Evolutionary conservation across 2,113 vertebrate species (phyloP).

Genomic region (Reinhardtius hippoglossoides): DNA sequence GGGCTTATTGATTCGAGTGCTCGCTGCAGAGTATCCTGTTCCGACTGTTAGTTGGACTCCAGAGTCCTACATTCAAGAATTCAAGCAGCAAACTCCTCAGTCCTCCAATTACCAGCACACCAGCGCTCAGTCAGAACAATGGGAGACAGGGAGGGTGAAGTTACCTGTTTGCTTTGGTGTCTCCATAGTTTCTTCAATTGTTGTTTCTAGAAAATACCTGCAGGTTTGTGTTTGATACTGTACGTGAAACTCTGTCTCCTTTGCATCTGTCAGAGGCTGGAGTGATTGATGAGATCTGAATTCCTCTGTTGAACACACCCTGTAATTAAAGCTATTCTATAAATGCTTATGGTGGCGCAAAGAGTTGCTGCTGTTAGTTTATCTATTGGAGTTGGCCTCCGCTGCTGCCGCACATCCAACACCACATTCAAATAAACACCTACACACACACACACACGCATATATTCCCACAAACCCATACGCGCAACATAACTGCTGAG

Average conservation of each 20-base stretch:
- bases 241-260: slow-evolving; percentile 11
- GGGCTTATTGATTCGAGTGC: slow-evolving; percentile 65
- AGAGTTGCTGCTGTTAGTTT: slow-evolving; percentile 27
- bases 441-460: slow-evolving; percentile 1
- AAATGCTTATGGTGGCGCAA: neutral
- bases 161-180: slow-evolving; percentile 22
- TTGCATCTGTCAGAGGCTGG: slow-evolving; percentile 35
- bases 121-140: slow-evolving; percentile 4
- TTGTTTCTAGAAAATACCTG: slow-evolving; percentile 54
- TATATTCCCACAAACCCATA: neutral
- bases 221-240: slow-evolving; percentile 20
- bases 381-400: slow-evolving; percentile 62
- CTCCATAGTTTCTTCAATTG: slow-evolving; percentile 32
- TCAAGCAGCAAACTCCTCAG: slow-evolving; percentile 25
- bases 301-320: slow-evolving; percentile 59
- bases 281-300: slow-evolving; percentile 60
- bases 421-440: slow-evolving; percentile 32
- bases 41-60: slow-evolving; percentile 39
- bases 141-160: slow-evolving; percentile 6
- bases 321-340: slow-evolving; percentile 60
- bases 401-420: slow-evolving; percentile 32
- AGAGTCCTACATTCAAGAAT: slow-evolving; percentile 22
- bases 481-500: slow-evolving; percentile 29
- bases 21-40: slow-evolving; percentile 44
- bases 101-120: slow-evolving; percentile 25